phyloP scores from a whole-genome alignment of 2,888 invertebrate genomes.

The Lomographa bimaculata region DNA sequence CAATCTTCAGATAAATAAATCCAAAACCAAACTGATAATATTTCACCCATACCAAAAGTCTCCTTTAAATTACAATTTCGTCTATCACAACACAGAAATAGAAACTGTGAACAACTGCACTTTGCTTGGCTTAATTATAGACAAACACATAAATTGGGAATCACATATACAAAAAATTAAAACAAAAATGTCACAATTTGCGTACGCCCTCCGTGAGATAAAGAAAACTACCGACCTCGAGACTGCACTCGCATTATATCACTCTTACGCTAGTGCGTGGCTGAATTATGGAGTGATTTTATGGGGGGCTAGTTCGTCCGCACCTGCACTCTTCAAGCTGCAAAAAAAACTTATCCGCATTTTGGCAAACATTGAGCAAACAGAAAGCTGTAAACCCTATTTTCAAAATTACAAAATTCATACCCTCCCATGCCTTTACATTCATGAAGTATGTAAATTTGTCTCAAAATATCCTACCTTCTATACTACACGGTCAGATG shows the following conservation, averaged over 20 bases:
- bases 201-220: conserved; percentile 4
- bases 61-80: no score
- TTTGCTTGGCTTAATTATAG: conserved; percentile 1
- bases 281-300: conserved; percentile 1
- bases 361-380: neutral
- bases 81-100: no score
- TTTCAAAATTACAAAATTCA: neutral
- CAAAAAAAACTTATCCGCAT: conserved; percentile 6
- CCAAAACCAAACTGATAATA: no score
- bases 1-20: conserved; percentile 1
- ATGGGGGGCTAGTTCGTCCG: neutral
- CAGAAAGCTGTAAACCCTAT: conserved; percentile 1
- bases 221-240: conserved; percentile 7
- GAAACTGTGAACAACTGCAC: neutral
- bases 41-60: no score
- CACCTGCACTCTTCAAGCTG: neutral
- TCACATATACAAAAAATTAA: conserved; percentile 6
- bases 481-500: no score
- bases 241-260: conserved; percentile 5
- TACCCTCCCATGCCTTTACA: conserved; percentile 1
- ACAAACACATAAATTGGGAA: conserved; percentile 3
- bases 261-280: conserved; percentile 3
- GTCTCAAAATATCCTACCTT: neutral
- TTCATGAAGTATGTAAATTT: conserved; percentile 5
- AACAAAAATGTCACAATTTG: conserved; percentile 8